A percentile compares a stretch with the other conserved stretches of the same genome.
phyloP scores from a whole-genome alignment of 1,140 invertebrate genomes.

The Drosophila leontia region DNA sequence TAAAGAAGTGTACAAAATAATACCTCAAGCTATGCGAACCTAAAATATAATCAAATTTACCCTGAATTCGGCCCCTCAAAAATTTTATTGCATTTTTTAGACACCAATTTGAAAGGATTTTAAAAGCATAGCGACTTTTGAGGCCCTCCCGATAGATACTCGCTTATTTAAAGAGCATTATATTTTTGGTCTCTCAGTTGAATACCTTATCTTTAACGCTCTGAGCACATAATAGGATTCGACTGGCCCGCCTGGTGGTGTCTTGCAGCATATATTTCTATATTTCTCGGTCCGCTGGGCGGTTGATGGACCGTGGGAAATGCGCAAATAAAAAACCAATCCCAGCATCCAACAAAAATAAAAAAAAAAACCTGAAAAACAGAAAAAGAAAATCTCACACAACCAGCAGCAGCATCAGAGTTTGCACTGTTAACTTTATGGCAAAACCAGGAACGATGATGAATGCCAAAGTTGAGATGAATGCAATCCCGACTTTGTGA shows the following conservation, averaged over 20 bases:
- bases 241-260: background rate
- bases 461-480: background rate
- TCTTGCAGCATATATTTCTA: slow-evolving; percentile 13
- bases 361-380: background rate
- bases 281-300: slow-evolving; percentile 20
- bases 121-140: no score
- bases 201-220: background rate
- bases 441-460: slow-evolving; percentile 6
- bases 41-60: background rate
- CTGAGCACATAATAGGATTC: slow-evolving; percentile 2
- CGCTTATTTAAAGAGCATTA: background rate
- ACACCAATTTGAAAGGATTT: background rate
- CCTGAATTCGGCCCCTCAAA: no score
- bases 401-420: slow-evolving; percentile 5
- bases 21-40: background rate
- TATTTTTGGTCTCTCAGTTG: background rate
- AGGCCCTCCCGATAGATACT: background rate
- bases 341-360: slow-evolving; percentile 1
- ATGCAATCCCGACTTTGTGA: background rate
- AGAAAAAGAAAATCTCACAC: slow-evolving; percentile 2
- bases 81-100: background rate
- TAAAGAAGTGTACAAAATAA: background rate
- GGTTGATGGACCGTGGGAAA: slow-evolving; percentile 19
- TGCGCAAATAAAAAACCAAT: slow-evolving; percentile 22
- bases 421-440: slow-evolving; percentile 22